Evolutionary conservation across 2,888 invertebrate species (phyloP).

Genomic region (Eueremaeus valkanovi): DNA sequence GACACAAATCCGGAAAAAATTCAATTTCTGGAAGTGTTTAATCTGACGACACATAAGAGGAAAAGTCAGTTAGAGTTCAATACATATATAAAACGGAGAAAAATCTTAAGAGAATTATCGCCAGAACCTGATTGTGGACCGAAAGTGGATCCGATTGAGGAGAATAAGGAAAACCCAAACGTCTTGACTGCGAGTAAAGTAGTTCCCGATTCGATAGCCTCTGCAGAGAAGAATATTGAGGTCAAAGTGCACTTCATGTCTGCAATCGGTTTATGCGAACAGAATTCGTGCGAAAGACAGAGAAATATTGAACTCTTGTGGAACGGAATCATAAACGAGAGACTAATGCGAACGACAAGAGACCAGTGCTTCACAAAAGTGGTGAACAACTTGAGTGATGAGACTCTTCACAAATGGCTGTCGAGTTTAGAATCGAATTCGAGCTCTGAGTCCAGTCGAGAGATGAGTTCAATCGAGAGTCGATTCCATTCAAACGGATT

Average conservation of each 20-base stretch:
- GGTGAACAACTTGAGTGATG: conserved; percentile 33
- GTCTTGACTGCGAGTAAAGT: neutral
- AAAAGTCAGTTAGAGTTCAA: conserved; percentile 34
- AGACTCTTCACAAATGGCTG: conserved; percentile 29
- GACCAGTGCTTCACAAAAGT: conserved; percentile 4
- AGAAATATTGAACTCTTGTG: conserved; percentile 30
- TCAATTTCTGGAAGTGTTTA: conserved; percentile 42
- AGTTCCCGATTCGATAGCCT: neutral
- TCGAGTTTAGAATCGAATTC: neutral
- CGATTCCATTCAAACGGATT: neutral
- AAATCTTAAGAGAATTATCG: neutral
- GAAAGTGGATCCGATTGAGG: neutral
- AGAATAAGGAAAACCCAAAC: conserved; percentile 4
- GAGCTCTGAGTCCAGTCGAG: too few species aligned
- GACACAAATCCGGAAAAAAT: conserved; percentile 49
- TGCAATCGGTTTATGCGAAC: neutral
- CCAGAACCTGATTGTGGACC: neutral
- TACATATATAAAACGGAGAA: conserved; percentile 23
- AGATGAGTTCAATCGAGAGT: too few species aligned
- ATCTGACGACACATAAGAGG: conserved; percentile 38
- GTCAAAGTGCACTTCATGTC: conserved; percentile 27
- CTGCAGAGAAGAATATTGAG: conserved; percentile 15
- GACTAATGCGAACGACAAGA: conserved; percentile 13
- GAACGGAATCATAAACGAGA: conserved; percentile 30
- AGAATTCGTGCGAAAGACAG: neutral